phyloP scores from a whole-genome alignment of 23 tunicate species.

The Corella eumyota region DNA sequence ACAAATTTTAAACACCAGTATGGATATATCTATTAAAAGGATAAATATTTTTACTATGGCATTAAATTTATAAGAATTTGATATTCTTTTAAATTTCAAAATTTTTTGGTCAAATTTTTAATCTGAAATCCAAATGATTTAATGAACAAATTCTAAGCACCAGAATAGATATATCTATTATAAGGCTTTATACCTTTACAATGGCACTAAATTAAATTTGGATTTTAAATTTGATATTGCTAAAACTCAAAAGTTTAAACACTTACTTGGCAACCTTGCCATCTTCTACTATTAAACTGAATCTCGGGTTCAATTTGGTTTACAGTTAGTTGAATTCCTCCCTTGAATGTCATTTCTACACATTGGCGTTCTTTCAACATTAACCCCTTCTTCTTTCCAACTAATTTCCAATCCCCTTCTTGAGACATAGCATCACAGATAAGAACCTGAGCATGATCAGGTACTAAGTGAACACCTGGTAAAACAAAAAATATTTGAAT shows the following conservation, averaged over 20 bases:
- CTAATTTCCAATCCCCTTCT: slow-evolving; percentile 28
- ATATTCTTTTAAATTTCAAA: too few relatives aligned
- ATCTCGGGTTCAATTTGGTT: slow-evolving; percentile 67
- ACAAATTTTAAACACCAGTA: too few relatives aligned
- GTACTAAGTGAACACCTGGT: slow-evolving; percentile 62
- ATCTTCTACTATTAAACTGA: slow-evolving; percentile 64
- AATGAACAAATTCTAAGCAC: too few relatives aligned
- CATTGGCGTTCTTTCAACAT: slow-evolving; percentile 34
- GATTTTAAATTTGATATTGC: neutral
- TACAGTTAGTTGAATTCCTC: slow-evolving; percentile 30
- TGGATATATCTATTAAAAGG: too few relatives aligned
- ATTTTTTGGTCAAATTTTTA: too few relatives aligned
- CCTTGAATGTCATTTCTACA: slow-evolving; percentile 31
- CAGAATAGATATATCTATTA: too few relatives aligned
- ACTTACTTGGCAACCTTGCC: slow-evolving; percentile 83
- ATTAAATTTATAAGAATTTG: too few relatives aligned
- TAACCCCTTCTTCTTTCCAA: slow-evolving; percentile 10
- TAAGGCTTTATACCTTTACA: too few relatives aligned
- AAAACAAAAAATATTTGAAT: too few relatives aligned
- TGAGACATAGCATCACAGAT: slow-evolving; percentile 35
- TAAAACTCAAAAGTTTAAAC: neutral
- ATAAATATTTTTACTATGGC: too few relatives aligned
- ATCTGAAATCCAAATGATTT: too few relatives aligned
- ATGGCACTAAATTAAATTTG: too few relatives aligned
- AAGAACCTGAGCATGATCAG: slow-evolving; percentile 26